Evolutionary conservation across 2,888 invertebrate species (phyloP).

Genomic region (Automeris io): DNA sequence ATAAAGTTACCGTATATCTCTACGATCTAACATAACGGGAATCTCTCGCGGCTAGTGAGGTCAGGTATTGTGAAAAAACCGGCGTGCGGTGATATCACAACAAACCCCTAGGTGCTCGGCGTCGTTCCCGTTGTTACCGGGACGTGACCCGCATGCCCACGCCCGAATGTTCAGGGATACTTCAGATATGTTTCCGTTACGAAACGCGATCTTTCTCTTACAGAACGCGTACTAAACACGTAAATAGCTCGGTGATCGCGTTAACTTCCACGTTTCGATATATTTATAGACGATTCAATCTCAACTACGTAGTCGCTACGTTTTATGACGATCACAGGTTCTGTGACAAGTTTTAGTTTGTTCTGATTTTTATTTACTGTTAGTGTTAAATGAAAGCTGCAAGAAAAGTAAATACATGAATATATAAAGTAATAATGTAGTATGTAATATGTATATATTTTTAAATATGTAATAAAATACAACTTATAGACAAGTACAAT

Average conservation of each 20-base stretch:
- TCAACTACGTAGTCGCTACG: constrained; percentile 20
- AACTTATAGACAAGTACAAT: no score
- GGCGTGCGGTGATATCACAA: constrained; percentile 64
- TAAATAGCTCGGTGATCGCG: constrained; percentile 59
- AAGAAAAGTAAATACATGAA: no score
- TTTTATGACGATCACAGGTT: constrained; percentile 19
- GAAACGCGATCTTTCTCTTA: constrained; percentile 63
- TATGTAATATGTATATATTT: no score
- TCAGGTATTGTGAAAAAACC: constrained; percentile 70
- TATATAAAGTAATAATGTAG: no score
- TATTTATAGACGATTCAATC: constrained; percentile 31
- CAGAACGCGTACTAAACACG: constrained; percentile 59
- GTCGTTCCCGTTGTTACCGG: constrained; percentile 60
- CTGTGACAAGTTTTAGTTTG: constrained; percentile 3
- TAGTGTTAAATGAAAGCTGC: no score
- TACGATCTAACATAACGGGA: constrained; percentile 49
- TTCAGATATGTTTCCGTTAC: constrained; percentile 69
- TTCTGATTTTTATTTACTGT: no score
- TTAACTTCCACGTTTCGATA: constrained; percentile 46
- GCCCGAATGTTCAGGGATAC: constrained; percentile 57
- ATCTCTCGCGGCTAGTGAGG: constrained; percentile 53
- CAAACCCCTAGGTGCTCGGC: constrained; percentile 66
- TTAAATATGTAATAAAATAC: no score
- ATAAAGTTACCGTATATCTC: constrained; percentile 45
- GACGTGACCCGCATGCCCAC: constrained; percentile 64